phyloP scores from a whole-genome alignment of 2,888 invertebrate genomes.

The Therioaphis trifolii region DNA sequence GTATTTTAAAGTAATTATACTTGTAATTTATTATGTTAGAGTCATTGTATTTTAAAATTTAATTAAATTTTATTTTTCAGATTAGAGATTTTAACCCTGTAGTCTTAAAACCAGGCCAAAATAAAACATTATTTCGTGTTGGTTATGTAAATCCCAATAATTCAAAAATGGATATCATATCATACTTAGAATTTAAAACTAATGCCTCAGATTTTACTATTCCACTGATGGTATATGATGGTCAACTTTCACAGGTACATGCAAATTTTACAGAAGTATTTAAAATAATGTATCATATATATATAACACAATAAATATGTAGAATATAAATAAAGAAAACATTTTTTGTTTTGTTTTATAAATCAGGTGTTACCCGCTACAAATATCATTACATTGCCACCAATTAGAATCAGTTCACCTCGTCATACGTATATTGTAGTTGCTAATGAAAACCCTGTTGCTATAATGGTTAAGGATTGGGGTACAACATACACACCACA shows the following conservation, averaged over 20 bases:
- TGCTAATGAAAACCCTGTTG: constrained; percentile 58
- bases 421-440: constrained; percentile 58
- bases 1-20: constrained; percentile 55
- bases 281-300: not conserved
- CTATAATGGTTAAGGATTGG: constrained; percentile 59
- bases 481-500: constrained; percentile 58
- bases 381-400: constrained; percentile 53
- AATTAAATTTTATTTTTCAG: constrained; percentile 24
- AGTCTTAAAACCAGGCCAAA: constrained; percentile 55
- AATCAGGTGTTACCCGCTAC: constrained; percentile 58
- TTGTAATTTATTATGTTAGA: not conserved
- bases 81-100: constrained; percentile 59
- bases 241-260: constrained; percentile 49
- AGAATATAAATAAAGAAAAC: no score
- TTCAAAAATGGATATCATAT: constrained; percentile 56
- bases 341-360: not conserved
- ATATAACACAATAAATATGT: not conserved
- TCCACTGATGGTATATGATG: constrained; percentile 57
- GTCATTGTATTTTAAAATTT: not conserved
- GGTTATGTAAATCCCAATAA: constrained; percentile 57
- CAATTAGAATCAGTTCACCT: constrained; percentile 59
- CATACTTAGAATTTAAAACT: constrained; percentile 58
- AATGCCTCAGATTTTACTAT: constrained; percentile 61
- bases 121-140: constrained; percentile 59
- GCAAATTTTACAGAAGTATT: not conserved